A percentile compares a stretch with the other conserved stretches of the same genome.
These are phyloP conservation scores for Eubucco bourcierii DNA, from an alignment of 2,113 vertebrate species.

Conservation along the genomic window DNA sequence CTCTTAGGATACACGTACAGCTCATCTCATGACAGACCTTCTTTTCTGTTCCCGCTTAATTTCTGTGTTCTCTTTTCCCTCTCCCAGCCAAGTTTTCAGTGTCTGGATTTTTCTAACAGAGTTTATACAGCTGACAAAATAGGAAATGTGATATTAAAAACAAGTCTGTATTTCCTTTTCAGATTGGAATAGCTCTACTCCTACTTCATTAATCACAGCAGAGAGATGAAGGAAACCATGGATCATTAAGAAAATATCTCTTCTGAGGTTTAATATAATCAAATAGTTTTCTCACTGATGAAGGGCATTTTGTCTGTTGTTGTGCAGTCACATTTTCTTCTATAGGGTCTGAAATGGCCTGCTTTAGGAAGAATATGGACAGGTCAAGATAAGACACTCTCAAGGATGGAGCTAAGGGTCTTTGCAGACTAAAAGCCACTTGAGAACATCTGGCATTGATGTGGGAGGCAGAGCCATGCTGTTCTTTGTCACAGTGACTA, in stretches of 20 bases:
- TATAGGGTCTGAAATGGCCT: background rate
- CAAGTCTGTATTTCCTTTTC: background rate
- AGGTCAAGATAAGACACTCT: background rate
- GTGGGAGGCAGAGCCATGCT: background rate
- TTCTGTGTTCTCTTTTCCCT: background rate
- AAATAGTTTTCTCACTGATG: background rate
- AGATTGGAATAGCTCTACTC: background rate
- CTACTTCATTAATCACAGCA: background rate
- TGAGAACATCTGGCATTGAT: background rate
- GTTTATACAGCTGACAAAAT: background rate
- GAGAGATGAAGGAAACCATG: background rate
- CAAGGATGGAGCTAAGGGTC: background rate
- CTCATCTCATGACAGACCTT: background rate
- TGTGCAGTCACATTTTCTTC: background rate
- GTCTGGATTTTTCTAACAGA: background rate
- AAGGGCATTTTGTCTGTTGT: background rate
- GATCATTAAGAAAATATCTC: background rate
- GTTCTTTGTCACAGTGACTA: accelerated
- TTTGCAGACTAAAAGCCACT: background rate
- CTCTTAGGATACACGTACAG: background rate
- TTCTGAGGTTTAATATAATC: background rate
- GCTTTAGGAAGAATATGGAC: background rate
- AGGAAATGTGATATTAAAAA: background rate
- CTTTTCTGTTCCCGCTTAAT: background rate
- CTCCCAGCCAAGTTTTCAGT: background rate